Evolutionary conservation across 2,113 vertebrate genomes (phyloP), one percentile per base, ranked within the genome.

Genomic region (Eurypyga helias): DNA sequence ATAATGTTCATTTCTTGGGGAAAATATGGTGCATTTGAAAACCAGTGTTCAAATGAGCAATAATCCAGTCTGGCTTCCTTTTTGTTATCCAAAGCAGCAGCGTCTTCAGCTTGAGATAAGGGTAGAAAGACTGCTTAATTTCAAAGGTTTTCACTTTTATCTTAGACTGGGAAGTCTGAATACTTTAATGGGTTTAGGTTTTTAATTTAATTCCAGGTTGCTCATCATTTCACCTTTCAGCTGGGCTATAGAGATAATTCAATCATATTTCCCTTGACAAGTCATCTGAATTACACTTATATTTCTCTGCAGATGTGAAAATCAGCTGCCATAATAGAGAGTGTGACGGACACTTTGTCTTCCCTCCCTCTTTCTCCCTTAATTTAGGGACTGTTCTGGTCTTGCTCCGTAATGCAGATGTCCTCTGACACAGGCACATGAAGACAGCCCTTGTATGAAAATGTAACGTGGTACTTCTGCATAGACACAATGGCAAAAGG

Each of bases 161-260:
- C 95, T 97, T 95, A 94, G 94, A 58, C 94, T 94, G 73, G 94
- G 93, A 95, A 95, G 95, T 95, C 93, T 38, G 91, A 97, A 95
- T 96, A 91, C 89, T 97, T 97, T 97, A 97, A 97, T 96, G 95
- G 92, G 95, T 91, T 97, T 97, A 96, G 70, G 73, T 84, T 97
- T 96, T 96, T 97, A 97, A 97, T 96, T 97, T 97, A 97, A 97
- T 97, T 97, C 96, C 91, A 96, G 89, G 94, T 97, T 96, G 87
- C 94, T 97, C 97, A 91, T 97, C 83, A 97, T 96, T 97, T 97
- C 95, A 97, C 96, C 97, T 96, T 97, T 97, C 96, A 96, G 95
- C 95, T 97, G 97, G 95, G 83, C 94, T 89, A 62, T 9, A 80
- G 92, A 95, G 94, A 97, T 97, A 97, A 97, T 97, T 97, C 95